Percentiles rank a stretch among this genome's conserved stretches.
Conservation (phyloP, 1,140 invertebrate species). For the Bombus cullumanus region DNA sequence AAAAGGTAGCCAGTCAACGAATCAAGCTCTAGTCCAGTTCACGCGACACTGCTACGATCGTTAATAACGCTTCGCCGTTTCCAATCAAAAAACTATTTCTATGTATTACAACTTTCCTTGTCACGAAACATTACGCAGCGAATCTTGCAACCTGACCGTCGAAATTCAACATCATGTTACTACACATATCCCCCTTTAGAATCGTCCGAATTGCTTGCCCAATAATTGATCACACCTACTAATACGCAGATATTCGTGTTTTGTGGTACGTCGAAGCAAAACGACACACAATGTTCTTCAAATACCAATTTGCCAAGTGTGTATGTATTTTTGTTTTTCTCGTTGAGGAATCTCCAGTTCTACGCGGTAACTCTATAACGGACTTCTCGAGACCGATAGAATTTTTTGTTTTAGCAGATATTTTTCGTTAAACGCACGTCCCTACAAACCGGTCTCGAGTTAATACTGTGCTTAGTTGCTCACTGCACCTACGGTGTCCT, state of each 20-base stretch:
- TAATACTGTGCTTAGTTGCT: not conserved
- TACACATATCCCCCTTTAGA: not conserved
- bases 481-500: not conserved
- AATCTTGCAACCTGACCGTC: not conserved
- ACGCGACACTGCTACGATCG: not conserved
- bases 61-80: not conserved
- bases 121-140: not conserved
- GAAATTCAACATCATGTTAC: not conserved
- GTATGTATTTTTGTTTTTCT: not conserved
- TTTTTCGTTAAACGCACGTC: not conserved
- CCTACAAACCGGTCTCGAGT: not conserved
- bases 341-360: not conserved
- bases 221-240: not conserved
- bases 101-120: slow-evolving; percentile 15
- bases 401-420: not conserved
- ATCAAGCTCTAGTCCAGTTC: not conserved
- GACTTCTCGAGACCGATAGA: too few relatives aligned
- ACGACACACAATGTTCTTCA: not conserved
- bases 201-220: not conserved
- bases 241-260: not conserved
- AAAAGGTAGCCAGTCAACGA: not conserved
- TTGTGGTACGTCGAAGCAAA: not conserved
- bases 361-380: not conserved
- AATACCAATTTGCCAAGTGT: not conserved
- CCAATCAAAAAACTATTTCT: not conserved